Evolutionary conservation across 2,113 vertebrate species (phyloP).

Genomic region (Meleagris gallopavo): DNA sequence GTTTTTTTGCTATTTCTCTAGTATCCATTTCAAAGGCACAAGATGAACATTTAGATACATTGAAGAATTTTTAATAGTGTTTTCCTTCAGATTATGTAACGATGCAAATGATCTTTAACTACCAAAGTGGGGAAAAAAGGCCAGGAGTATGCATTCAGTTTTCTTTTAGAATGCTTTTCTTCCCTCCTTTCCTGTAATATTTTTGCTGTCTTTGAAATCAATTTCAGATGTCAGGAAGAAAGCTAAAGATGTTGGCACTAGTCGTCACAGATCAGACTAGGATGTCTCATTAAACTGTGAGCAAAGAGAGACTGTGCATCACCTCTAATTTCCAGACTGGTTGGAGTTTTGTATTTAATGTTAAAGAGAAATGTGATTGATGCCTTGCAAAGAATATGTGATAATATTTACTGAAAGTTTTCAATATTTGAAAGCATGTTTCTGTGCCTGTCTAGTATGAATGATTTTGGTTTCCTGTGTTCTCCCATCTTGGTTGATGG

Average conservation of each 20-base stretch:
- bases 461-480: neutral
- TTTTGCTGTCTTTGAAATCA: constrained; percentile 42
- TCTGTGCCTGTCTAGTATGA: neutral
- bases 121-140: neutral
- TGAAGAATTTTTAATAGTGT: neutral
- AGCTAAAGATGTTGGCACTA: constrained; percentile 16
- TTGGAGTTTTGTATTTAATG: neutral
- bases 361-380: constrained; percentile 12
- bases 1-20: neutral
- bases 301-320: neutral
- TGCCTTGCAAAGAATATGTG: constrained; percentile 14
- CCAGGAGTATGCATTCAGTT: neutral
- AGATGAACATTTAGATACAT: neutral
- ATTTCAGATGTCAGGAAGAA: constrained; percentile 27
- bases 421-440: neutral
- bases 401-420: constrained; percentile 48
- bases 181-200: neutral
- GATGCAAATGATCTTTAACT: neutral
- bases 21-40: neutral
- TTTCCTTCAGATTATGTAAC: neutral
- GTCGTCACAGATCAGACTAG: constrained; percentile 22
- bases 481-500: neutral
- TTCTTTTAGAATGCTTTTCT: neutral
- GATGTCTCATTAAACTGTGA: constrained; percentile 38
- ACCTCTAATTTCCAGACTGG: constrained; percentile 27